phyloP scores from a whole-genome alignment of 2,797 vertebrate genomes.

The Fratercula arctica region DNA sequence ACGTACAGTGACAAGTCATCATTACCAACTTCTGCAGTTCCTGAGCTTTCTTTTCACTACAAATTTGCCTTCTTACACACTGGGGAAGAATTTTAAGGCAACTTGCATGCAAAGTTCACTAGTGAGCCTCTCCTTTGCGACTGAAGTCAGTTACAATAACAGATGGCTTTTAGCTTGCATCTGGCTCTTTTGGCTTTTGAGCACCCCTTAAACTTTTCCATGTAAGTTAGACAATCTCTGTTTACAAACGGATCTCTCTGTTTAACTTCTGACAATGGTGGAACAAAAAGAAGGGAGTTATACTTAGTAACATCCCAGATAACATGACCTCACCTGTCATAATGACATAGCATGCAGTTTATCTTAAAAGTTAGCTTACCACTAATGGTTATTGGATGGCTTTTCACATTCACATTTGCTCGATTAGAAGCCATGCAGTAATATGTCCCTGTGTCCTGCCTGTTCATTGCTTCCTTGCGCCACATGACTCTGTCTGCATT shows the following conservation, averaged over 20 bases:
- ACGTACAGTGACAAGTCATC: neutral
- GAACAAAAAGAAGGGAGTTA: neutral
- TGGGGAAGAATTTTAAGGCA: neutral
- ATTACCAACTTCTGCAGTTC: neutral
- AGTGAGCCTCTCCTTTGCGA: neutral
- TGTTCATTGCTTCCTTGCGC: slow-evolving; percentile 37
- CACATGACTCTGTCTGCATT: neutral
- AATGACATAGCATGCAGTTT: neutral
- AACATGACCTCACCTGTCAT: neutral
- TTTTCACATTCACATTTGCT: slow-evolving; percentile 49
- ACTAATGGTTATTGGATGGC: slow-evolving; percentile 56
- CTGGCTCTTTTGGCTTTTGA: neutral
- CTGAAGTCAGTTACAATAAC: neutral
- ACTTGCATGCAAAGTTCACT: neutral
- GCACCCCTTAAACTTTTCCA: neutral
- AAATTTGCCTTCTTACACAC: neutral
- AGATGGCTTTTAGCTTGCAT: neutral
- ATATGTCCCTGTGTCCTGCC: slow-evolving; percentile 72
- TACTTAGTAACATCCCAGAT: neutral
- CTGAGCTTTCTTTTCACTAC: neutral
- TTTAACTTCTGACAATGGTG: neutral
- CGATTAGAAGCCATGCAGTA: slow-evolving; percentile 75
- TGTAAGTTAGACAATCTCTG: neutral
- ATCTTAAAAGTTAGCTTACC: slow-evolving; percentile 60
- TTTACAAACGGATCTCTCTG: neutral